phyloP scores from a whole-genome alignment of 2,888 invertebrate species.

The Phytoseiulus persimilis region DNA sequence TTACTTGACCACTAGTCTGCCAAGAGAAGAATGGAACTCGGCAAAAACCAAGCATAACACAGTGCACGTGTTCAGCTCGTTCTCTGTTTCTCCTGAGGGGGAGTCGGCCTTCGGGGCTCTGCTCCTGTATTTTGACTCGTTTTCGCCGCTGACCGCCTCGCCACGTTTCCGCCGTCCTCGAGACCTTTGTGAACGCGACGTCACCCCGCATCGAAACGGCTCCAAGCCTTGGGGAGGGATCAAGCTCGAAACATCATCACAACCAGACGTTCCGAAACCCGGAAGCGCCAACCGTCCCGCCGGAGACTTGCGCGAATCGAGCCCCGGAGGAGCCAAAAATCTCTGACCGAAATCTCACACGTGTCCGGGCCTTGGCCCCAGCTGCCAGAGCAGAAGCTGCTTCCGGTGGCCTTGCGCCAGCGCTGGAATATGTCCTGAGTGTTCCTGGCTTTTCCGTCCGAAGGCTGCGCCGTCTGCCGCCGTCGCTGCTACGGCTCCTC shows the following conservation, averaged over 20 bases:
- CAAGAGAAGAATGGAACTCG: not conserved
- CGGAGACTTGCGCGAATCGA: no score
- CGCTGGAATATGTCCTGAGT: not conserved
- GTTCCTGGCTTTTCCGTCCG: not conserved
- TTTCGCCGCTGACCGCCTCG: not conserved
- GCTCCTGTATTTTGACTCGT: not conserved
- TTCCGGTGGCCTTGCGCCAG: not conserved
- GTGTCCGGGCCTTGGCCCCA: no score
- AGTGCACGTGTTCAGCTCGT: not conserved
- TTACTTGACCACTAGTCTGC: not conserved
- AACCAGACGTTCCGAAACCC: no score
- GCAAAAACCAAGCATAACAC: not conserved
- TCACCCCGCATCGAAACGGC: no score
- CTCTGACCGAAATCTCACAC: no score
- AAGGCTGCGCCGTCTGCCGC: not conserved
- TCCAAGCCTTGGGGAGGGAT: no score
- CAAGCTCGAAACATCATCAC: no score
- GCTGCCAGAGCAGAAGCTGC: not conserved
- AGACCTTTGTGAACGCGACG: no score
- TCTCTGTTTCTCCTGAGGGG: not conserved
- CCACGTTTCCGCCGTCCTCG: no score
- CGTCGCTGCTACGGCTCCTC: not conserved
- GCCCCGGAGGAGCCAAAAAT: no score
- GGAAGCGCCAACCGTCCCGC: no score
- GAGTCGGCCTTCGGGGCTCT: not conserved